Evolutionary conservation across 2,113 vertebrate species (phyloP).

Genomic region (Sterrhoptilus dennistouni): DNA sequence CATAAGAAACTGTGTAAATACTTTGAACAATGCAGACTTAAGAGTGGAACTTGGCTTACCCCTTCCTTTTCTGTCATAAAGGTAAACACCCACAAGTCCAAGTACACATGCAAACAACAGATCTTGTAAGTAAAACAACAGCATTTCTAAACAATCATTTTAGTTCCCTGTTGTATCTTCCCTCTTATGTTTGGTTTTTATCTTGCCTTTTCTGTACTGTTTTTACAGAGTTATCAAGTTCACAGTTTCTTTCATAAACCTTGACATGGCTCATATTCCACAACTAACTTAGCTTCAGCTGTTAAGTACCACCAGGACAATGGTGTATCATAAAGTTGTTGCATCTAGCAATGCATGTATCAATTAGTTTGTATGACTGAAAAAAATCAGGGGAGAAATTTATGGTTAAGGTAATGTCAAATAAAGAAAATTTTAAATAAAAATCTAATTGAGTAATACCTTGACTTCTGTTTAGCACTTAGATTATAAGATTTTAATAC

Average conservation of each 20-base stretch:
- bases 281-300: not conserved
- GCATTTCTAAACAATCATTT: not conserved
- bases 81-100: not conserved
- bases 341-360: not conserved
- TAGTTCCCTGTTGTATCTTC: not conserved
- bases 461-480: not conserved
- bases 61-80: not conserved
- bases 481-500: not conserved
- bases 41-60: not conserved
- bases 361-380: not conserved
- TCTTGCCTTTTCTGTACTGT: not conserved
- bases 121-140: not conserved
- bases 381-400: not conserved
- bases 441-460: not conserved
- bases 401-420: not conserved
- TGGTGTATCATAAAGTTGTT: not conserved
- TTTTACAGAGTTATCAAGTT: not conserved
- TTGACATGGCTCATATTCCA: not conserved
- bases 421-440: not conserved
- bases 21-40: not conserved
- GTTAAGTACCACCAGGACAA: not conserved
- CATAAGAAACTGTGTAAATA: not conserved
- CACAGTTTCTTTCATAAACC: not conserved
- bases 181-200: not conserved
- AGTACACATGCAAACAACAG: not conserved